phyloP scores from a whole-genome alignment of 2,113 vertebrate genomes.

The Alligator mississippiensis region DNA sequence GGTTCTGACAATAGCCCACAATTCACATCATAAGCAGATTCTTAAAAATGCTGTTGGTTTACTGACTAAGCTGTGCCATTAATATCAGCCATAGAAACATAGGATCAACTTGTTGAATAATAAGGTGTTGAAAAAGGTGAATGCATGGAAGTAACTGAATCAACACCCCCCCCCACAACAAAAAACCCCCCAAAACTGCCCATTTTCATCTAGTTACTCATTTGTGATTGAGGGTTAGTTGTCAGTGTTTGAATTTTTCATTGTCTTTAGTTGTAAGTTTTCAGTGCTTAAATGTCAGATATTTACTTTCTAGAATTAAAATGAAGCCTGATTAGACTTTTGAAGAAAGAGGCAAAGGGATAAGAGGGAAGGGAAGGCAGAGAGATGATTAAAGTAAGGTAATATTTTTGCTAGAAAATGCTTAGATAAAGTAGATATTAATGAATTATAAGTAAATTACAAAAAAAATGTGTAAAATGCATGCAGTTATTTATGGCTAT shows the following conservation, averaged over 20 bases:
- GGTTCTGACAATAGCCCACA: background rate
- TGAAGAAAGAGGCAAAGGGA: background rate
- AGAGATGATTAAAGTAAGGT: background rate
- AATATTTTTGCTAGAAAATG: background rate
- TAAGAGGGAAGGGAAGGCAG: background rate
- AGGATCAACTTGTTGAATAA: background rate
- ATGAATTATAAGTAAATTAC: background rate
- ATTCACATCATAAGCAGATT: background rate
- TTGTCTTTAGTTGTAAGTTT: background rate
- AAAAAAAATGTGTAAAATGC: conserved; percentile 14
- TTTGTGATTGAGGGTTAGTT: background rate
- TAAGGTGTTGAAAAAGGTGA: background rate
- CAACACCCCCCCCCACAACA: background rate
- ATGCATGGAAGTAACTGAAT: accelerated
- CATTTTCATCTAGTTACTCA: background rate
- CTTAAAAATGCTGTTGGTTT: background rate
- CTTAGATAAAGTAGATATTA: background rate
- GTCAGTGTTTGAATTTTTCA: background rate
- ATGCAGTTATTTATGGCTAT: background rate
- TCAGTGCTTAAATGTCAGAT: background rate
- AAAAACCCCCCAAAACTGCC: background rate
- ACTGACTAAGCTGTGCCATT: background rate
- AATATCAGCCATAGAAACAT: background rate
- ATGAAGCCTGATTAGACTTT: background rate
- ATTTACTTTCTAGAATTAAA: background rate